Evolutionary conservation across 2,888 invertebrate species (phyloP), one percentile per base, ranked within the genome.

Genomic region (Latheticus oryzae): DNA sequence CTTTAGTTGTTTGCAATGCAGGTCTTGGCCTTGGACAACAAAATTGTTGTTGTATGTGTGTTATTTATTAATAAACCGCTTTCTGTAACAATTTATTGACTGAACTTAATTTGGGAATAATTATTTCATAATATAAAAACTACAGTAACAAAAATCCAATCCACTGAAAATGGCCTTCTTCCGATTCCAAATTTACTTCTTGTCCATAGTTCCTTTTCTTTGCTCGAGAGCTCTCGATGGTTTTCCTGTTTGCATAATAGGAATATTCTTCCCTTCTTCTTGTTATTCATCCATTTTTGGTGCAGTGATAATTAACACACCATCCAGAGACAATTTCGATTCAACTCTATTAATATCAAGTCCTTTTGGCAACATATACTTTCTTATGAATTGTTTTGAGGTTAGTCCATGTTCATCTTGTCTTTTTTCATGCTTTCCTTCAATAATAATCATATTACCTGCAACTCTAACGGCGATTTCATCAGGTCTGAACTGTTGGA

Each of bases 211-310:
- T n/a, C 21, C 23, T 21, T 38, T 19, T 11, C 21, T 9, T 11
- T 38, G 17, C 21, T 43, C 43, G 16, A 43, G 15, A 5, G 43
- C 43, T 16, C 28, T 43, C 15, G 28, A 28, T 4, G 43, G 28
- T 11, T 43, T 26, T 1, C 35, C 40, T 5, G 40, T 40, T 7
- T 40, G 40, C 7, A 76, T 70, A 23, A 82, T 80, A 1, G 16
- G 33, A 33, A 33, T 33, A 5, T 16, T 17, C 13, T 33, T 33
- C 16, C 5, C 8, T 2, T 15, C 16, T 5, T n/a, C 9, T 28
- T 28, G 28, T 1, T 77, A 73, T 1, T 59, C 78, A 0, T 74
- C 78, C 5, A 33, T 5, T 3, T 11, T 7, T 13, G 33, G 13
- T 3, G 11, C 33, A 13, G 9, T 15, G 1, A 33, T 8, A 4